Conservation (phyloP, 35 echinoderm and acorn worm genomes). For the Hemicentrotus pulcherrimus region DNA sequence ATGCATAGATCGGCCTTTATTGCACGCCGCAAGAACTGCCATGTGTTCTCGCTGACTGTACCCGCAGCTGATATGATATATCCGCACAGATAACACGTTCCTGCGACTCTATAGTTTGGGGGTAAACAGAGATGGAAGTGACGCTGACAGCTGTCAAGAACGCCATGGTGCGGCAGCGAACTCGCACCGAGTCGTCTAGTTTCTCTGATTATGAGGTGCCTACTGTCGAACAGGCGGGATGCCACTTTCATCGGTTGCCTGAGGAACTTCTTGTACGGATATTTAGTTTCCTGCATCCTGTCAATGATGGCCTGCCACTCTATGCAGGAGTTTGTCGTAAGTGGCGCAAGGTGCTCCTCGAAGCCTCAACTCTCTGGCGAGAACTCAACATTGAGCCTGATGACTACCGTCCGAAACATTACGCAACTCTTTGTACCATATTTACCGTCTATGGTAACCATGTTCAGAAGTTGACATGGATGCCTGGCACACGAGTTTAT, state of each 20-base stretch:
- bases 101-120: not conserved
- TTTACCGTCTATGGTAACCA: conserved; percentile 83
- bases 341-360: conserved; percentile 77
- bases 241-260: conserved; percentile 75
- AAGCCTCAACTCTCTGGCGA: conserved; percentile 78
- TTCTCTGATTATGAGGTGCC: conserved; percentile 45
- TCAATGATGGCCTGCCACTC: conserved; percentile 76
- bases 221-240: conserved; percentile 50
- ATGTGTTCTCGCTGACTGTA: not conserved
- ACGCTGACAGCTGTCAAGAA: conserved; percentile 47
- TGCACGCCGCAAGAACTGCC: not conserved
- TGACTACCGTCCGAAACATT: conserved; percentile 40
- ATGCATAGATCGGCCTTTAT: not conserved
- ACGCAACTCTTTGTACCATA: conserved; percentile 60
- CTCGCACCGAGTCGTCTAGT: conserved; percentile 40
- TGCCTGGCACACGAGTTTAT: conserved; percentile 73
- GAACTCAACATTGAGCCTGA: conserved; percentile 67
- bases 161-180: conserved; percentile 37
- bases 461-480: conserved; percentile 79
- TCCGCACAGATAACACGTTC: conserved; percentile 37
- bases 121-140: conserved; percentile 4
- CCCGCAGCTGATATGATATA: conserved; percentile 36
- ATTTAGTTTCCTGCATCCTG: conserved; percentile 77
- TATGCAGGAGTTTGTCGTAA: conserved; percentile 76
- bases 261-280: conserved; percentile 80